These are phyloP conservation scores for Pampusana beccarii DNA, from an alignment of 2,113 vertebrate species.

Conservation along the genomic window DNA sequence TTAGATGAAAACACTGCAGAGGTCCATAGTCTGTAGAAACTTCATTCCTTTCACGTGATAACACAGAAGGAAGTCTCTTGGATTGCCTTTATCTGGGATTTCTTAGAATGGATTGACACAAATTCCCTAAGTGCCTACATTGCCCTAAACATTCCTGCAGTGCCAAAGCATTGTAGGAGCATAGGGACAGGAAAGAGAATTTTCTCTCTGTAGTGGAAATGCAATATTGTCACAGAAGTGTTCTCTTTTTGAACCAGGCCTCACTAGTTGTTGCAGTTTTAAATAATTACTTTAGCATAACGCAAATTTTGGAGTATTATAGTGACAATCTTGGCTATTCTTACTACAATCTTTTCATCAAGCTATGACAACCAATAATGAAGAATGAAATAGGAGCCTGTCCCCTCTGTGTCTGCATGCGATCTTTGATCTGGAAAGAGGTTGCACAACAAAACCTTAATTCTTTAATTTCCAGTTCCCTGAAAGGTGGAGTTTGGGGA, in stretches of 20 bases:
- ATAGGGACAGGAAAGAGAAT: not conserved
- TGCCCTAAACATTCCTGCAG: not conserved
- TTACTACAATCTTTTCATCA: slow-evolving; percentile 13
- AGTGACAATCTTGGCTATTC: not conserved
- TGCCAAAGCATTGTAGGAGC: not conserved
- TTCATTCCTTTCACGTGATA: not conserved
- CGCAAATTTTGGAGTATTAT: not conserved
- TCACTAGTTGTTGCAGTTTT: not conserved
- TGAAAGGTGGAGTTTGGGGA: not conserved
- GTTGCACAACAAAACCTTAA: not conserved
- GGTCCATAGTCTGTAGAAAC: not conserved
- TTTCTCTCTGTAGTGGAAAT: not conserved
- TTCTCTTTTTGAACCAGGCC: not conserved
- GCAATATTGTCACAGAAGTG: not conserved
- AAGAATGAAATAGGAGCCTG: not conserved
- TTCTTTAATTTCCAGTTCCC: slow-evolving; percentile 13
- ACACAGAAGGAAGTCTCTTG: not conserved
- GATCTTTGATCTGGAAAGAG: slow-evolving; percentile 20
- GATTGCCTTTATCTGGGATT: not conserved
- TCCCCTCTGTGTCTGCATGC: not conserved
- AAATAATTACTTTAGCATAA: not conserved
- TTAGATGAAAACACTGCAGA: not conserved
- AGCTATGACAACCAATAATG: not conserved
- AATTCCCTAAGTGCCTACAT: not conserved
- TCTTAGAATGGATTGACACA: not conserved